These are phyloP conservation scores for Parnassius apollo DNA, from an alignment of 2,888 invertebrate genomes.

Conservation along the genomic window DNA sequence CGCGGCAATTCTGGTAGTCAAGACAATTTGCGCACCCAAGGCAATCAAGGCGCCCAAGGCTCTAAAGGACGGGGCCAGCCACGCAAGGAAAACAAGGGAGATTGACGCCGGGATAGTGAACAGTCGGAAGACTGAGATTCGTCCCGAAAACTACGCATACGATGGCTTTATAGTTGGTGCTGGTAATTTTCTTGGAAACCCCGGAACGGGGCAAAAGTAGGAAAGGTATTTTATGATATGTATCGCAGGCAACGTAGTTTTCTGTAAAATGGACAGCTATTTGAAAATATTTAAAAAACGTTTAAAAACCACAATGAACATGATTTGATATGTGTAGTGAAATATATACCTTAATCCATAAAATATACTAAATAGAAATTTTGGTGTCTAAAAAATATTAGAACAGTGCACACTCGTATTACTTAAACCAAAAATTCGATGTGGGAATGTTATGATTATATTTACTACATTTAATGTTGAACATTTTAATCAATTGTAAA, in stretches of 20 bases:
- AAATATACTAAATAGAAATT: slow-evolving; percentile 1
- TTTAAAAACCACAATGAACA: background rate
- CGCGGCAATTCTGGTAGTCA: background rate
- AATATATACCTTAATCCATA: slow-evolving; percentile 4
- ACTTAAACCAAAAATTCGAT: background rate
- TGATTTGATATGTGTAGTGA: slow-evolving; percentile 7
- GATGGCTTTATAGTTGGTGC: slow-evolving; percentile 48
- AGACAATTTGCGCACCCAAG: background rate
- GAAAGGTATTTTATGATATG: slow-evolving; percentile 17
- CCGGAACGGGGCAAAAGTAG: slow-evolving; percentile 18
- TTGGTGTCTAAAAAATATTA: slow-evolving; percentile 4
- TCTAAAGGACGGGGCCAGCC: background rate
- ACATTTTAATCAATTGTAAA: slow-evolving; percentile 5
- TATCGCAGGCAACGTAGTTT: slow-evolving; percentile 14
- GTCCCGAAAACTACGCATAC: slow-evolving; percentile 9
- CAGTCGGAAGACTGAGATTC: background rate
- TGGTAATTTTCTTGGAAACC: slow-evolving; percentile 28
- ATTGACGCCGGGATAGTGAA: slow-evolving; percentile 36
- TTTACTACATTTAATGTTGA: background rate
- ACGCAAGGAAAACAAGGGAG: slow-evolving; percentile 40
- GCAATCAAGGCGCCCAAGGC: background rate
- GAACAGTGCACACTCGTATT: slow-evolving; percentile 6
- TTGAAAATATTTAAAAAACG: background rate
- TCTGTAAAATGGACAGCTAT: slow-evolving; percentile 6
- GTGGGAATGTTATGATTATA: background rate